Conservation (phyloP, 2,797 vertebrate species). For the Oreonectes daqikongensis region DNA sequence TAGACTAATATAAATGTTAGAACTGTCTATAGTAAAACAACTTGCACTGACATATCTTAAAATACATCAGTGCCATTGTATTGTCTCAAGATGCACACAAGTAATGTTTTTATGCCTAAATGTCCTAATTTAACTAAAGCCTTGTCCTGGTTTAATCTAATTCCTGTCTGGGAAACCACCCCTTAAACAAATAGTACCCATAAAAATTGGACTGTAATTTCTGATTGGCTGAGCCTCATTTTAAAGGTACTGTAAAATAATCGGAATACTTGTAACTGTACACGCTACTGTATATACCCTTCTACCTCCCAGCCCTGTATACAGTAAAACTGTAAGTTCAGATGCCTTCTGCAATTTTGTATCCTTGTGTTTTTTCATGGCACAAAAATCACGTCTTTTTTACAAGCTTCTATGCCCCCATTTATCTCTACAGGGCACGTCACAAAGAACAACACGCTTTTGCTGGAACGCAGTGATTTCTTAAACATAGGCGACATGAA, state of each 20-base stretch:
- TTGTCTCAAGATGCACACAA: too few species aligned
- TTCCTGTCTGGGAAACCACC: too few species aligned
- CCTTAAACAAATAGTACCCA: too few species aligned
- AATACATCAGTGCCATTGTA: too few species aligned
- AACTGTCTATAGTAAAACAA: too few species aligned
- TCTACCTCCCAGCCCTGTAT: neutral
- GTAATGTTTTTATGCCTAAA: too few species aligned
- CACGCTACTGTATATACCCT: neutral
- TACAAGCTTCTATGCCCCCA: conserved; percentile 9
- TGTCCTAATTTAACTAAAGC: too few species aligned
- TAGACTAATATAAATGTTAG: too few species aligned
- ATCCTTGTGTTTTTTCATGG: conserved; percentile 12
- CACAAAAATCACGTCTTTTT: conserved; percentile 8
- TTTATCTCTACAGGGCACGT: conserved; percentile 47
- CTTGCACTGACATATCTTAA: too few species aligned
- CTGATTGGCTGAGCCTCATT: neutral
- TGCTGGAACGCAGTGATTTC: conserved; percentile 53
- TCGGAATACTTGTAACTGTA: too few species aligned
- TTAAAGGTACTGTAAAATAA: neutral
- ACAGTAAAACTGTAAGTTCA: neutral
- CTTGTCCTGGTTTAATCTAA: too few species aligned
- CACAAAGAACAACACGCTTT: conserved; percentile 35
- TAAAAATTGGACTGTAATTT: neutral
- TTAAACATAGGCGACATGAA: conserved; percentile 57
- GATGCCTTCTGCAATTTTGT: neutral